Base-by-base conservation (phyloP, 1,140 invertebrate genomes). In the Ceratosolen fusciceps region DNA sequence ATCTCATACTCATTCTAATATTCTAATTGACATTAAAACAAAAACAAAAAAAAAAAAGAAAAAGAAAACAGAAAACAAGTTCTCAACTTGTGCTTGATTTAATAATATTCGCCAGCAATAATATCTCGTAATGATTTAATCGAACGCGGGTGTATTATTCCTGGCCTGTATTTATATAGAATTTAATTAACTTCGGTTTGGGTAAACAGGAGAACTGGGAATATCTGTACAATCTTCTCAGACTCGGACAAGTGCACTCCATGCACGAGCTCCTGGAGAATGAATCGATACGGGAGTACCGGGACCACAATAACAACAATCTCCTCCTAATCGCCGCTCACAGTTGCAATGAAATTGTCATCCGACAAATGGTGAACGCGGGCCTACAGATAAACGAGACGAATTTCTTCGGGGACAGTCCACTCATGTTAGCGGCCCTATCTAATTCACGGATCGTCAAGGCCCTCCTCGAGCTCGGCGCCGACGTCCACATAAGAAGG, bases 381-480 rank as follows among this genome's bases (percentile, higher is more conserved):
- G 67, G 67, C 2, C 12, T 70, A 5, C 4, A 70, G 8, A n/a
- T 70, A 47, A 70, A 70, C 21, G 37, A 47, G 16, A 47, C n/a
- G 21, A 70, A 70, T 37, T n/a, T 16, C n/a, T 70, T 24, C 9
- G 39, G 39, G 0, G 39, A 70, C 8, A 70, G 67, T n/a, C 12
- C 67, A 4, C 39, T 70, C 14, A 70, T 43, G 37, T 19, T 43
- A 1, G 37, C 37, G 2, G 67, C 37, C 16, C 5, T 21, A 26
- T 47, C 37, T 0, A 70, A 47, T 31, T n/a, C n/a, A 19, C 37
- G 21, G 37, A 26, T 37, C 10, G 67, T 47, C 2, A 2, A 47
- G 16, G n/a, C 67, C n/a, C 67, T 70, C 47, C 21, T 70, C 0
- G 67, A 70, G 39, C n/a, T 70, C 14, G 67, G 67, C 16, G 67